Evolutionary conservation across 1,140 invertebrate species (phyloP), one percentile per base, ranked within the genome.

Genomic region (Megathymus violae): DNA sequence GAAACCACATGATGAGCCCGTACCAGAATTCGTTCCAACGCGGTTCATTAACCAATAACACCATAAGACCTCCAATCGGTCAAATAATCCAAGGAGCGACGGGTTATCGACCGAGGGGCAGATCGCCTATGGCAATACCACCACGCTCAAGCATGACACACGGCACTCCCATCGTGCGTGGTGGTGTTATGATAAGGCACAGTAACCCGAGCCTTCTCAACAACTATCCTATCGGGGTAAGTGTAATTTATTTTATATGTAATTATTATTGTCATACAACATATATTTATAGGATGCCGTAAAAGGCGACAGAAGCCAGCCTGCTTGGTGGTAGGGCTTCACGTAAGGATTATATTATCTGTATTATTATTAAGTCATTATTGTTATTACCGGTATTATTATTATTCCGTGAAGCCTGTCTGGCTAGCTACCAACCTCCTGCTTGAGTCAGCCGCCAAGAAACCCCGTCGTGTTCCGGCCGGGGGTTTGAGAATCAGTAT

Each of bases 1-100:
- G 85, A 11, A 84, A 86, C 64, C 78, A 65, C 48, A 72, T 85
- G 70, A 68, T 86, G 75, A 69, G 71, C 50, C 69, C 81, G n/a
- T 88, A 86, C 27, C 81, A 80, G 62, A 78, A 65, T 11, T 64
- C 74, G 1, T 86, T 87, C 44, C 73, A 76, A 43, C 79, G 80
- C 14, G 40, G 67, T 48, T 72, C 74, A 34, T 31, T 78, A n/a
- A 68, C 66, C 13, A 74, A 48, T 34, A 76, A 59, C 60, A 47
- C 74, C 13, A 56, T 60, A 0, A 58, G 67, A 14, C 64, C 43
- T 46, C 17, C 43, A 0, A 22, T 46, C 3, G 19, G 43, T 7
- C 17, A 46, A 10, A 46, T 46, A 16, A 46, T 46, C 9, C 2
- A 17, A 3, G 43, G 43, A 0, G 5, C 40, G 4, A 50, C 67